phyloP scores from a whole-genome alignment of 2,888 invertebrate species.

The Baccha elongata region DNA sequence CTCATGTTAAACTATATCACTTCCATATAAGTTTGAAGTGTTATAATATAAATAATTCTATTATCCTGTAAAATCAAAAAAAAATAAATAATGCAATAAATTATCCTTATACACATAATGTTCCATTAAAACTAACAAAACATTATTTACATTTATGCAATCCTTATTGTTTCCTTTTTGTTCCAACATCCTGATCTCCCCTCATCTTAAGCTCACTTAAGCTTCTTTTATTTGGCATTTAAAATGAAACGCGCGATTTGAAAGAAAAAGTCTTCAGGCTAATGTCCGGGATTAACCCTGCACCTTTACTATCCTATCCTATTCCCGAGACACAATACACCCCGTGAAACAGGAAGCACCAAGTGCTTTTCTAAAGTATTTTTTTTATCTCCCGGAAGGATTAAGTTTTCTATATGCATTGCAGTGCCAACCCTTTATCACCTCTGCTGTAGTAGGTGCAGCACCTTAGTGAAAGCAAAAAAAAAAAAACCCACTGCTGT shows the following conservation, averaged over 20 bases:
- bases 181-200: neutral
- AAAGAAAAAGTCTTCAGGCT: constrained; percentile 46
- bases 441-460: constrained; percentile 10
- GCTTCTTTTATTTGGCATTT: constrained; percentile 49
- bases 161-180: neutral
- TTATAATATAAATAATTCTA: neutral
- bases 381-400: constrained; percentile 57
- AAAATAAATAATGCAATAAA: neutral
- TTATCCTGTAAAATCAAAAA: neutral
- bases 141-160: neutral
- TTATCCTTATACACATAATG: constrained; percentile 17
- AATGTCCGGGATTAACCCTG: constrained; percentile 65
- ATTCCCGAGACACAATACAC: constrained; percentile 23
- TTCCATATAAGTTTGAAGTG: constrained; percentile 13
- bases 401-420: constrained; percentile 58
- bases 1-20: constrained; percentile 21
- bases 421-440: constrained; percentile 47
- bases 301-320: constrained; percentile 50
- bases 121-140: constrained; percentile 39
- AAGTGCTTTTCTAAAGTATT: constrained; percentile 38
- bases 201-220: constrained; percentile 43
- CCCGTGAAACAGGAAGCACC: constrained; percentile 46
- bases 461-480: neutral
- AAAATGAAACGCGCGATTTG: constrained; percentile 18
- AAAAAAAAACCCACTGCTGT: constrained; percentile 24